A percentile compares a stretch with the other conserved stretches of the same genome.
phyloP scores from a whole-genome alignment of 2,888 invertebrate species.

The Caenorhabditis auriculariae region DNA sequence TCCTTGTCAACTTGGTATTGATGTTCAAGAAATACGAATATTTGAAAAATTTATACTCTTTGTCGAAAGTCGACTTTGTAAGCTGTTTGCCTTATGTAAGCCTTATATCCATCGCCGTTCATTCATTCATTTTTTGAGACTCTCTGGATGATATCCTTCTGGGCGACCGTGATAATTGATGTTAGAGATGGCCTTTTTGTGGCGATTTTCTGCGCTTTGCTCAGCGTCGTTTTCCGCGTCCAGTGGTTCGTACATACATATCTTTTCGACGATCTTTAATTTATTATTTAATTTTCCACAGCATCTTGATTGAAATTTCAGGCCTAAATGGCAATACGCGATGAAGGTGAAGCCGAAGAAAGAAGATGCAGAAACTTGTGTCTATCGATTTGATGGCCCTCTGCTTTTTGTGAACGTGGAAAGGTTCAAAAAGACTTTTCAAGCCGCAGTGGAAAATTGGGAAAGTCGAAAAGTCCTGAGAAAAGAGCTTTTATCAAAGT shows the following conservation, averaged over 20 bases:
- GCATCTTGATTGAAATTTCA: no score
- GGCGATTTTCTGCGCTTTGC: not conserved
- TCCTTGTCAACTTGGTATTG: not conserved
- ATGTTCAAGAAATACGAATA: not conserved
- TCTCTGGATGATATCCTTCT: not conserved
- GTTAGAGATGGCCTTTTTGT: not conserved
- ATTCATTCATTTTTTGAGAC: not conserved
- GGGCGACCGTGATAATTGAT: not conserved
- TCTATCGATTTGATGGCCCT: conserved; percentile 9
- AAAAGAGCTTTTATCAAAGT: no score
- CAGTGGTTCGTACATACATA: no score
- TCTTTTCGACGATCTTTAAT: no score
- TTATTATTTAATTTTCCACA: no score
- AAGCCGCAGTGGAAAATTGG: no score
- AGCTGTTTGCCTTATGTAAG: not conserved
- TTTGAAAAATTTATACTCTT: not conserved
- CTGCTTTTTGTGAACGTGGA: conserved; percentile 11
- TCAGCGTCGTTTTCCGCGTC: not conserved
- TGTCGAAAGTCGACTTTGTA: not conserved
- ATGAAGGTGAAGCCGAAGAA: no score
- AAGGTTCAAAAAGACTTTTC: no score
- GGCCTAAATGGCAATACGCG: no score
- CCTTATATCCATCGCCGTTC: not conserved
- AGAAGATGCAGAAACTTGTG: no score
- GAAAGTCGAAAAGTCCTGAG: no score